These are phyloP conservation scores for Protosalanx chinensis DNA, from an alignment of 2,797 vertebrate genomes.

Conservation along the genomic window DNA sequence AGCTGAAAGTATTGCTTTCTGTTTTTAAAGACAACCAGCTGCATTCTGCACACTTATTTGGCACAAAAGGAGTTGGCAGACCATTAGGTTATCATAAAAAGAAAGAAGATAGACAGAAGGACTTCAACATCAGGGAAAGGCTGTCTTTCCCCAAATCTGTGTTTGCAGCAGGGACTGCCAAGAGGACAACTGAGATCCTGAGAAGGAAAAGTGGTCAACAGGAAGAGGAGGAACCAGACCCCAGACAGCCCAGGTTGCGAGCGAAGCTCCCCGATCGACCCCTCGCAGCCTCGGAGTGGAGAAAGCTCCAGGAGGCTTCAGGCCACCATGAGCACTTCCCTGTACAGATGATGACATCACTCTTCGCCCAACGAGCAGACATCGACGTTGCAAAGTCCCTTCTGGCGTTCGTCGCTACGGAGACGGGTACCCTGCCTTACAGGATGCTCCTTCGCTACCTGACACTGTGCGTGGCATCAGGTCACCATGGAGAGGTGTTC, in stretches of 20 bases:
- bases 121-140: constrained; percentile 16
- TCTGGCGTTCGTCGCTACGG: constrained; percentile 77
- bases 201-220: constrained; percentile 43
- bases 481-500: constrained; percentile 74
- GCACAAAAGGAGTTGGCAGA: constrained; percentile 43
- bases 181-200: constrained; percentile 61
- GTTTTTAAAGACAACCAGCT: constrained; percentile 11
- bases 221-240: constrained; percentile 20
- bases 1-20: background rate
- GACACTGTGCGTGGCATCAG: constrained; percentile 76
- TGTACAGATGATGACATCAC: constrained; percentile 66
- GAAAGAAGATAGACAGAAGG: constrained; percentile 20
- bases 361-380: constrained; percentile 61
- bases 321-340: constrained; percentile 67
- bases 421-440: constrained; percentile 79
- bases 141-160: constrained; percentile 58
- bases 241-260: constrained; percentile 9
- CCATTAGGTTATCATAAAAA: background rate
- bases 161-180: constrained; percentile 81
- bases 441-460: constrained; percentile 82
- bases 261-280: constrained; percentile 64
- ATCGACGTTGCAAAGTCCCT: constrained; percentile 86
- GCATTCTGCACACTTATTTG: constrained; percentile 33
- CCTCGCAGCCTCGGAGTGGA: constrained; percentile 80
- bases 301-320: constrained; percentile 65